Evolutionary conservation across 2,888 invertebrate species (phyloP).

Genomic region (Antheraea assamensis): DNA sequence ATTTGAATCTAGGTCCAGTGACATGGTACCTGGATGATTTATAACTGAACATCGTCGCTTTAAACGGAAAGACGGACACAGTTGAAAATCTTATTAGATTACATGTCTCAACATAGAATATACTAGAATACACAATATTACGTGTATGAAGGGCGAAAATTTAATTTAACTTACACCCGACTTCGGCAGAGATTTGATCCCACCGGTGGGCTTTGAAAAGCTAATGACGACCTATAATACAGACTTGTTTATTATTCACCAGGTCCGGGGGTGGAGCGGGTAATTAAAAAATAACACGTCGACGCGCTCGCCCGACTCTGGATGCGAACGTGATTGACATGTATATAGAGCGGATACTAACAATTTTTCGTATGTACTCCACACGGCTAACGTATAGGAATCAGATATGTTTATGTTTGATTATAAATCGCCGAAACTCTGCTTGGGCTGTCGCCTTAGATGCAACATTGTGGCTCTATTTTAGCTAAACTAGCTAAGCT

Average conservation of each 20-base stretch:
- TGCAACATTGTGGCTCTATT: too few species aligned
- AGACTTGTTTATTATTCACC: conserved; percentile 14
- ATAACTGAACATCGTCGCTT: too few species aligned
- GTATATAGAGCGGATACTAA: conserved; percentile 41
- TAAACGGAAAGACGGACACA: too few species aligned
- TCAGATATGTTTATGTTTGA: too few species aligned
- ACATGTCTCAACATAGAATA: not conserved
- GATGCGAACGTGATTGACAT: conserved; percentile 45
- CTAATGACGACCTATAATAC: conserved; percentile 8
- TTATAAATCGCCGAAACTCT: too few species aligned
- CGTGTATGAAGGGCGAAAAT: not conserved
- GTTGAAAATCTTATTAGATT: too few species aligned
- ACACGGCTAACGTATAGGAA: too few species aligned
- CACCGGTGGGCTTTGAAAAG: conserved; percentile 8
- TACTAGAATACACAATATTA: not conserved
- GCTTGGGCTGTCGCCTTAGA: too few species aligned
- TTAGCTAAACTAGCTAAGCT: too few species aligned
- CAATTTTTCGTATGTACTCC: not conserved
- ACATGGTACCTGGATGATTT: too few species aligned
- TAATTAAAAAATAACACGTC: conserved; percentile 56
- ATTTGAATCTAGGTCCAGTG: too few species aligned
- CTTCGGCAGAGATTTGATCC: not conserved
- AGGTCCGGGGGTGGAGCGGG: conserved; percentile 20
- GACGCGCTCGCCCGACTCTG: conserved; percentile 32
- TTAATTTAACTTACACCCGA: not conserved